phyloP scores from a whole-genome alignment of 2,888 invertebrate species.

The Tolmerus cingulatus region DNA sequence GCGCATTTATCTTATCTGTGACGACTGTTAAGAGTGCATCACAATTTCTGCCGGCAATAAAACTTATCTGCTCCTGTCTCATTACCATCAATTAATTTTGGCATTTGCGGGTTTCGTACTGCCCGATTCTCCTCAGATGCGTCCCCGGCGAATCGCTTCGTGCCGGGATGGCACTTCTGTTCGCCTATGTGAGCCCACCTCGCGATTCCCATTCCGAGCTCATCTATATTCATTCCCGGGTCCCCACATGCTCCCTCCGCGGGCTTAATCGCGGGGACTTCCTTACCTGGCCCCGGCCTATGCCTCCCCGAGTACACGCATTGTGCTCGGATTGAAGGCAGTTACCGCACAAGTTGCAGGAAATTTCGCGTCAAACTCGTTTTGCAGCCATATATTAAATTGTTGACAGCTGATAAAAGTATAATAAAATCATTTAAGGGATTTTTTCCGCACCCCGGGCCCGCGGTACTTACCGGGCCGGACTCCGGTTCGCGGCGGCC shows the following conservation, averaged over 20 bases:
- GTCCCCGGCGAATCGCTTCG: background rate
- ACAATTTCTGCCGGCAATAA: background rate
- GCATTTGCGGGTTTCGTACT: background rate
- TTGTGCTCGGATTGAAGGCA: slow-evolving; percentile 41
- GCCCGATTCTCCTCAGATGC: background rate
- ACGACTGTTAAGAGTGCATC: background rate
- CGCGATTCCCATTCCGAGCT: slow-evolving; percentile 1
- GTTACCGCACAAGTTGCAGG: slow-evolving; percentile 50
- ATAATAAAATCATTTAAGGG: slow-evolving; percentile 47
- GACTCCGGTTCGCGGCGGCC: background rate
- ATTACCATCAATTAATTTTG: slow-evolving; percentile 40
- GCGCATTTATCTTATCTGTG: background rate
- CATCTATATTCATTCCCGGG: slow-evolving; percentile 15
- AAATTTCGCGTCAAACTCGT: slow-evolving; percentile 51
- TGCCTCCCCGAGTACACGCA: slow-evolving; percentile 1
- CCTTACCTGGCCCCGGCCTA: slow-evolving; percentile 3
- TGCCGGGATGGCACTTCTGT: background rate
- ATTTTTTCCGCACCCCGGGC: slow-evolving; percentile 30
- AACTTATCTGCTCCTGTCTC: background rate
- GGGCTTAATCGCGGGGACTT: background rate
- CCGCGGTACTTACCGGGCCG: slow-evolving; percentile 9
- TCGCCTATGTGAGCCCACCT: background rate
- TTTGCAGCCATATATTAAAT: slow-evolving; percentile 58
- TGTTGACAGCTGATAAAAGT: slow-evolving; percentile 58
- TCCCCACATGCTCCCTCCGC: background rate